A percentile compares a stretch with the other conserved stretches of the same genome.
Conservation (phyloP, 2,888 invertebrate genomes). For the Lypha dubia region DNA sequence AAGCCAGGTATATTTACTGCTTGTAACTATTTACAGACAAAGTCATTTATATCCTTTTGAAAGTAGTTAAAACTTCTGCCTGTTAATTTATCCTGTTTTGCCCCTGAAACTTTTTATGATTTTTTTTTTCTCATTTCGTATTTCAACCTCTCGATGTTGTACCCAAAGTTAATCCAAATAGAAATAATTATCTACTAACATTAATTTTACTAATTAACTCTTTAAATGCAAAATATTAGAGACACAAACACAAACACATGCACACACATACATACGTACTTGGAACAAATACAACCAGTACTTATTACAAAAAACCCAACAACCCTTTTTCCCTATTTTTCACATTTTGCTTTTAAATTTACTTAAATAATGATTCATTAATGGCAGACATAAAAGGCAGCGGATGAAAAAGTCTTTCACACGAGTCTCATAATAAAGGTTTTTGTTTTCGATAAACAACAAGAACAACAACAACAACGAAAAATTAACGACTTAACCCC, state of each 20-base stretch:
- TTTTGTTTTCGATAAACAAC: background rate
- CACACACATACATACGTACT: background rate
- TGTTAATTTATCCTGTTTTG: too few relatives aligned
- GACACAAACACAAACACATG: background rate
- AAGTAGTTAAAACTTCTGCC: too few relatives aligned
- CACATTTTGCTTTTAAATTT: conserved; percentile 33
- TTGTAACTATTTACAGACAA: too few relatives aligned
- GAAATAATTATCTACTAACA: conserved; percentile 60
- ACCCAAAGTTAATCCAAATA: conserved; percentile 20
- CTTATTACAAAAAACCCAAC: background rate
- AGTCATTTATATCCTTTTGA: too few relatives aligned
- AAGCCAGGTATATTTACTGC: too few relatives aligned
- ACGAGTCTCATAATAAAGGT: conserved; percentile 32
- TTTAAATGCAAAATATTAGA: conserved; percentile 33
- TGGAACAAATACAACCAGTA: background rate
- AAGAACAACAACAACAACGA: conserved; percentile 12
- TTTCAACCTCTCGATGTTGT: background rate
- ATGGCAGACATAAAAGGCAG: background rate
- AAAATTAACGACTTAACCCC: conserved; percentile 53
- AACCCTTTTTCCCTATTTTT: conserved; percentile 31
- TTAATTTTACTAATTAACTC: conserved; percentile 65
- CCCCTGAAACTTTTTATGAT: background rate
- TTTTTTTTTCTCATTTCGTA: background rate
- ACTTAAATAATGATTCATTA: conserved; percentile 69
- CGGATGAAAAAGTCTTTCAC: conserved; percentile 18